Percentiles rank a stretch among this genome's conserved stretches.
These are phyloP conservation scores for Pseudorhiza aurosa DNA, from an alignment of 30 jellyfish, hydroid and myxozoan genomes.

Conservation along the genomic window DNA sequence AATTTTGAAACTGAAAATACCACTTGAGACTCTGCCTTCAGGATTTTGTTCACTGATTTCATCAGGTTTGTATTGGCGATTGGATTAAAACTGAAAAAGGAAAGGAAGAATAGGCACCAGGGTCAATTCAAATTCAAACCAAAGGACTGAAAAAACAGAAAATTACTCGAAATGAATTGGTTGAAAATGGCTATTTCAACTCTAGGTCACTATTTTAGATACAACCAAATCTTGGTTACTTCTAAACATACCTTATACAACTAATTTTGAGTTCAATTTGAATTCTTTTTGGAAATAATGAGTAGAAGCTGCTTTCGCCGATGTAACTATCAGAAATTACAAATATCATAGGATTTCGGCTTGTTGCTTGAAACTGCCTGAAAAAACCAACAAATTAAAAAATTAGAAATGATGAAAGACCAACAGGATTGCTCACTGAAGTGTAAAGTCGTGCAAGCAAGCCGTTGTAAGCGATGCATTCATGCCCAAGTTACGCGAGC, in stretches of 20 bases:
- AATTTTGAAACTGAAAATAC: too few species aligned
- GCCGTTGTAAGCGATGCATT: too few species aligned
- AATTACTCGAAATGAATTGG: not conserved
- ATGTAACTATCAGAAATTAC: conserved; percentile 79
- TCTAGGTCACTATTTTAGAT: too few species aligned
- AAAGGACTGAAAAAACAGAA: not conserved
- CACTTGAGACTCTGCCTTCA: conserved; percentile 47
- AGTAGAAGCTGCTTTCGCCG: conserved; percentile 69
- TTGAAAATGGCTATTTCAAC: too few species aligned
- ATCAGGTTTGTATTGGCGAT: conserved; percentile 62
- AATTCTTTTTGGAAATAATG: conserved; percentile 73
- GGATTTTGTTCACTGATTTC: conserved; percentile 62
- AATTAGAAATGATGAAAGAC: too few species aligned
- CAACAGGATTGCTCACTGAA: too few species aligned
- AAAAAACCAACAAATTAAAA: conserved; percentile 1
- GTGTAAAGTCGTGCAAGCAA: too few species aligned
- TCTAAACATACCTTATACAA: conserved; percentile 70
- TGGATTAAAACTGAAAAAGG: conserved; percentile 67
- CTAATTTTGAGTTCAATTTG: conserved; percentile 66
- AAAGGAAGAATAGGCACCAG: too few species aligned
- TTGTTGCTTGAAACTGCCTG: conserved; percentile 68
- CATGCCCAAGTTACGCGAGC: too few species aligned
- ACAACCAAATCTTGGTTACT: too few species aligned
- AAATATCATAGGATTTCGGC: conserved; percentile 83
- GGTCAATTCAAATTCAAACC: too few species aligned